Evolutionary conservation across 2,113 vertebrate species (phyloP), one percentile per base, ranked within the genome.

Genomic region (Elachura formosa): DNA sequence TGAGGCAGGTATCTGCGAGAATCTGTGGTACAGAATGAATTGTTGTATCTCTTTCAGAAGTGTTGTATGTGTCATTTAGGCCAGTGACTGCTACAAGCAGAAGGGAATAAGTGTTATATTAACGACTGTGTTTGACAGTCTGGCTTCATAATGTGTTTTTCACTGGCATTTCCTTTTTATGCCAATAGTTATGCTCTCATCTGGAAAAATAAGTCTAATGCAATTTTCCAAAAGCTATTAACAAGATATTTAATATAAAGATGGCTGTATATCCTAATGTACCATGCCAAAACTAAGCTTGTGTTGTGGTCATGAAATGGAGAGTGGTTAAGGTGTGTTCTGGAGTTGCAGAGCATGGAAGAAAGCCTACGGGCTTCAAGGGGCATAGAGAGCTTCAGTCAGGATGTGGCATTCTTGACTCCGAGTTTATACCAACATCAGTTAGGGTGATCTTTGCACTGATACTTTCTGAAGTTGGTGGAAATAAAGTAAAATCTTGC

Each of bases 161-260:
- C 28, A n/a, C 46, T 69, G 68, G 49, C 16, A 54, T 74, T 45
- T 81, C 46, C 10, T 29, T 91, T 81, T 85, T 73, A 72, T 33
- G 51, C 26, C 64, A 73, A 83, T 76, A 82, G 21, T 49, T 69
- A 48, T n/a, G n/a, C 43, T 43, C 9, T 92, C 61, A 80, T 83
- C 49, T 77, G 49, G 52, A 88, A 90, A 92, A 90, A 90, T 46
- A 29, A 64, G 43, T 23, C 38, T 89, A 89, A 85, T 56, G 12
- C 24, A 69, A 72, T 82, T 96, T 95, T 82, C 25, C 41, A 69
- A 90, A 89, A 93, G 38, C 48, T 84, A 36, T 96, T 95, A 82
- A 48, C 41, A 68, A 68, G 19, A 82, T 48, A 89, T 89, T 26
- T 54, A 73, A 26, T 68, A 68, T 84, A 87, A 78, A 81, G 12